A percentile compares a stretch with the other conserved stretches of the same genome.
Evolutionary conservation across 2,113 vertebrate species (phyloP).

Genomic region (Vidua chalybeata): DNA sequence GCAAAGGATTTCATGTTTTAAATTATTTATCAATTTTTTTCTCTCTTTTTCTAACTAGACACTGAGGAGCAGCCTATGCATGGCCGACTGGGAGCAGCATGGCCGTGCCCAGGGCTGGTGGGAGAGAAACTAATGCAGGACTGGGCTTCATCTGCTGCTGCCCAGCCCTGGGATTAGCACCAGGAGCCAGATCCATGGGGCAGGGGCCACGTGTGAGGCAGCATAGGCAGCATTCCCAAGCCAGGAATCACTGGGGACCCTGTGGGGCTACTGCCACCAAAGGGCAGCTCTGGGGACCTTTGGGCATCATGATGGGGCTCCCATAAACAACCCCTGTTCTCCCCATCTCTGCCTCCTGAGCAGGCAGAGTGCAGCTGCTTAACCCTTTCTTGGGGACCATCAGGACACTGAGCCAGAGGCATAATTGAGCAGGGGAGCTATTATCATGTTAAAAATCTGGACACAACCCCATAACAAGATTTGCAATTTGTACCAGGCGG

Average conservation of each 20-base stretch:
- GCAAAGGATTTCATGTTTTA: constrained; percentile 24
- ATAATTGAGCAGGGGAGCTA: constrained; percentile 8
- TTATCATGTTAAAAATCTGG: constrained; percentile 37
- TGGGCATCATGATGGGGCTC: fast-evolving
- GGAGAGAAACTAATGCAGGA: background rate
- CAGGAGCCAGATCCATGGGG: background rate
- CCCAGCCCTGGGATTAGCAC: background rate
- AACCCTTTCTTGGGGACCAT: background rate
- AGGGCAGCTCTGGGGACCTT: background rate
- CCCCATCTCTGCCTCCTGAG: background rate
- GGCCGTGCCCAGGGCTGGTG: fast-evolving
- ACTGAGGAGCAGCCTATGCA: background rate
- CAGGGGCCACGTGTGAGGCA: background rate
- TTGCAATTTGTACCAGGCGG: constrained; percentile 62
- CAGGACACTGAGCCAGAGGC: background rate
- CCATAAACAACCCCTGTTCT: background rate
- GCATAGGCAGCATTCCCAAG: fast-evolving
- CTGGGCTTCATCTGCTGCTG: background rate
- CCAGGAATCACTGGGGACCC: background rate
- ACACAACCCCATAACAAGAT: constrained; percentile 5
- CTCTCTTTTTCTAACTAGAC: background rate
- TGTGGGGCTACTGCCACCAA: background rate
- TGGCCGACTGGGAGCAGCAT: background rate
- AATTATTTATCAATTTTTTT: background rate
- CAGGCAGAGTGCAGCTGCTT: background rate